Percentiles rank a stretch among this genome's conserved stretches.
Evolutionary conservation across 2,113 vertebrate genomes (phyloP).

Genomic region (Lycocorax pyrrhopterus): DNA sequence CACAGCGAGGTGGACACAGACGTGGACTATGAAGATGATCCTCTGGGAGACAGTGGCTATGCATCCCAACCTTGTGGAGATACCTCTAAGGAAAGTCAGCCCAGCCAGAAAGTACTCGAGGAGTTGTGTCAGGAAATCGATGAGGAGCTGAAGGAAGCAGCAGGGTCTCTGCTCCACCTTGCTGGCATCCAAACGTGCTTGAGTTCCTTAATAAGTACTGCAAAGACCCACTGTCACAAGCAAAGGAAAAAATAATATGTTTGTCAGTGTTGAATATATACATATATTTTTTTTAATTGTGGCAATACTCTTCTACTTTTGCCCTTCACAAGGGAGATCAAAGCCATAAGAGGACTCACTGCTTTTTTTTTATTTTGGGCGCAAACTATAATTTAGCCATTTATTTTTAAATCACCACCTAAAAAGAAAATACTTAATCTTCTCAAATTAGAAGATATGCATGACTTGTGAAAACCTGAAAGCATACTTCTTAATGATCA

Average conservation of each 20-base stretch:
- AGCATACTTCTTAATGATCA: constrained; percentile 50
- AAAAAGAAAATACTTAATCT: constrained; percentile 23
- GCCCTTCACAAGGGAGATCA: constrained; percentile 91
- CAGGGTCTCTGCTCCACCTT: constrained; percentile 95
- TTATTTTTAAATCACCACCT: constrained; percentile 63
- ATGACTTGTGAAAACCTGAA: constrained; percentile 50
- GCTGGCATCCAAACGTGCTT: constrained; percentile 91
- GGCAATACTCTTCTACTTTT: constrained; percentile 83
- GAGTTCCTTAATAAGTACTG: constrained; percentile 87
- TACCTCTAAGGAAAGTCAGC: constrained; percentile 69
- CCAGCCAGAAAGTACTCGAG: constrained; percentile 74
- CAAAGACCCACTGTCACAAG: constrained; percentile 84
- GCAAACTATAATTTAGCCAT: constrained; percentile 56
- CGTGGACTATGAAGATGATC: constrained; percentile 79
- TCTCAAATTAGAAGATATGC: constrained; percentile 48
- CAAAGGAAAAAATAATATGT: constrained; percentile 85
- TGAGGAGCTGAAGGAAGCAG: constrained; percentile 96
- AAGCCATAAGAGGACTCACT: constrained; percentile 96
- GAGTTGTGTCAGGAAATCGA: constrained; percentile 89
- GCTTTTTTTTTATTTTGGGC: constrained; percentile 59
- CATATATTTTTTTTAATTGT: constrained; percentile 75
- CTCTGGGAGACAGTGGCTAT: constrained; percentile 77
- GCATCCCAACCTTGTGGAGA: constrained; percentile 64
- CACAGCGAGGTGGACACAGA: constrained; percentile 93
- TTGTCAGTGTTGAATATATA: constrained; percentile 64